These are phyloP conservation scores for Oryzias melastigma DNA, from an alignment of 2,113 vertebrate genomes.

Conservation along the genomic window DNA sequence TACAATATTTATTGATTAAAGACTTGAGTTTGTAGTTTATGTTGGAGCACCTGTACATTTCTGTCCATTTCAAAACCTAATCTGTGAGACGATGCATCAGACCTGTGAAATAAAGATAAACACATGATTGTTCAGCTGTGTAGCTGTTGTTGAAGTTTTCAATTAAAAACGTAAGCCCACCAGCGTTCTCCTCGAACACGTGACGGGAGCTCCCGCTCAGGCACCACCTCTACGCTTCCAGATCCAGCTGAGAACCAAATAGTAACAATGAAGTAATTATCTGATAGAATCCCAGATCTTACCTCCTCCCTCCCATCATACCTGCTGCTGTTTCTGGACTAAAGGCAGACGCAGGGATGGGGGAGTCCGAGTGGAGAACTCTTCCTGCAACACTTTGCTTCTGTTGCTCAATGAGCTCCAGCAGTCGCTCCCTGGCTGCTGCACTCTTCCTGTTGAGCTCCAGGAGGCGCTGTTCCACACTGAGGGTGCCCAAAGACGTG, in stretches of 20 bases:
- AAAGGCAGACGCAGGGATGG: conserved; percentile 64
- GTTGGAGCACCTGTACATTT: conserved; percentile 40
- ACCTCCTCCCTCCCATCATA: conserved; percentile 4
- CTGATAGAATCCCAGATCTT: neutral
- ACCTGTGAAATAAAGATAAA: conserved; percentile 43
- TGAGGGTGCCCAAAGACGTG: neutral
- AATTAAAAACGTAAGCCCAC: conserved; percentile 49
- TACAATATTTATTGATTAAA: neutral
- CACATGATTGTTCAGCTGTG: too few relatives aligned
- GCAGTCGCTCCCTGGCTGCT: conserved; percentile 83
- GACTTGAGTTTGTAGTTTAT: neutral
- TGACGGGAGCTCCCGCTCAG: conserved; percentile 62
- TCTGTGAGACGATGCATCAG: conserved; percentile 37
- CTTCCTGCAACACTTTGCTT: conserved; percentile 63
- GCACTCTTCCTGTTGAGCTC: conserved; percentile 89
- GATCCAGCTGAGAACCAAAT: conserved; percentile 57
- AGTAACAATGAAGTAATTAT: neutral
- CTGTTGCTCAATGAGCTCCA: conserved; percentile 90
- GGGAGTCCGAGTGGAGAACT: conserved; percentile 67
- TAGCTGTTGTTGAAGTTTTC: too few relatives aligned
- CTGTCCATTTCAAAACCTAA: conserved; percentile 16
- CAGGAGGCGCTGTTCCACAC: conserved; percentile 85
- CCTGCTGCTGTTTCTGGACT: conserved; percentile 57
- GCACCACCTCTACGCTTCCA: conserved; percentile 56
- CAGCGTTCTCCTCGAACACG: conserved; percentile 57